phyloP scores from a whole-genome alignment of 2,797 vertebrate species.

The Sitta carolinensis region DNA sequence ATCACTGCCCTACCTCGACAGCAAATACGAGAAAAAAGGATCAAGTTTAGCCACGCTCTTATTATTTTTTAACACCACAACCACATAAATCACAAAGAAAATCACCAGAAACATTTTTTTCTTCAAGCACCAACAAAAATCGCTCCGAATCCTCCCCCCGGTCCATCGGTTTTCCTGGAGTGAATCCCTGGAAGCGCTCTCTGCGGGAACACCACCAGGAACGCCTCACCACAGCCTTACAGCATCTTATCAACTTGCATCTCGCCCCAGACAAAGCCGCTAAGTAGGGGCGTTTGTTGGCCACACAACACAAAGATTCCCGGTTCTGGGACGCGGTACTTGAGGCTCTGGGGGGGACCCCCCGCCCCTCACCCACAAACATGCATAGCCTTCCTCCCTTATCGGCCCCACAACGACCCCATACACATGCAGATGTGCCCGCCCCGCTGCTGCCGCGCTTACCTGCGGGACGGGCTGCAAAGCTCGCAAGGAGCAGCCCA shows the following conservation, averaged over 20 bases:
- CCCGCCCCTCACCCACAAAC: neutral
- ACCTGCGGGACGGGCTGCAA: rapidly evolving
- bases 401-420: neutral
- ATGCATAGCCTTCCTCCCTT: neutral
- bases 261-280: slow-evolving; percentile 25
- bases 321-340: neutral
- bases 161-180: neutral
- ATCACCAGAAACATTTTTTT: neutral
- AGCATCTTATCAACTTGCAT: neutral
- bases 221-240: neutral
- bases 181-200: neutral
- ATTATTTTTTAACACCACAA: neutral
- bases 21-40: rapidly evolving
- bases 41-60: rapidly evolving
- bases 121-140: rapidly evolving
- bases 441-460: rapidly evolving
- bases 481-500: no score
- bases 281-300: neutral
- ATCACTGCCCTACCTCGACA: neutral
- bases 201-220: neutral
- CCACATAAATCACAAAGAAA: neutral
- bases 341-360: neutral
- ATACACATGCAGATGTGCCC: neutral
- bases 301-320: neutral
- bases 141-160: neutral